Conservation (phyloP, 2,797 vertebrate genomes). For the Distichodus sexfasciatus region DNA sequence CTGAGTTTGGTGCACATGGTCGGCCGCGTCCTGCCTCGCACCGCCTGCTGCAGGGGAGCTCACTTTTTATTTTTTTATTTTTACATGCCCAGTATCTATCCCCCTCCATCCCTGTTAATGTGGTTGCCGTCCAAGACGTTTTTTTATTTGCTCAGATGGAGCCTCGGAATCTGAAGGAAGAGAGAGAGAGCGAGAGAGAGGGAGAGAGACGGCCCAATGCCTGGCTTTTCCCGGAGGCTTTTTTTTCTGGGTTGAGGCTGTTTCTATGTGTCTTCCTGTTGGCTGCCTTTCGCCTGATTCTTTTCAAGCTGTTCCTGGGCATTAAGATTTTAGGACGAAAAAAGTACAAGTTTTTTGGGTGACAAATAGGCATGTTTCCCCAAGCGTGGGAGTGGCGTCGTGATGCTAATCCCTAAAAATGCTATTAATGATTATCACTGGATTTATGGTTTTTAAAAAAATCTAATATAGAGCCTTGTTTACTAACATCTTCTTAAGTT, state of each 20-base stretch:
- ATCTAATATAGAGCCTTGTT: neutral
- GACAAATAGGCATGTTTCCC: slow-evolving; percentile 14
- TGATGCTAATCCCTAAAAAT: neutral
- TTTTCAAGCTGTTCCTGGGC: slow-evolving; percentile 28
- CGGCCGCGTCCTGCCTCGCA: slow-evolving; percentile 14
- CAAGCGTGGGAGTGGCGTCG: neutral
- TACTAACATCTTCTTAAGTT: no score
- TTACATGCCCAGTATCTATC: slow-evolving; percentile 48
- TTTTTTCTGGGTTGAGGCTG: slow-evolving; percentile 14
- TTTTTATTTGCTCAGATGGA: slow-evolving; percentile 60
- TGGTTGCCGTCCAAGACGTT: slow-evolving; percentile 64
- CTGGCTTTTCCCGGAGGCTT: slow-evolving; percentile 21
- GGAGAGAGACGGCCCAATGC: slow-evolving; percentile 21
- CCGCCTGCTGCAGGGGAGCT: slow-evolving; percentile 46
- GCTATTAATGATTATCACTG: neutral
- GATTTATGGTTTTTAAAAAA: neutral
- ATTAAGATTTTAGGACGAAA: slow-evolving; percentile 16
- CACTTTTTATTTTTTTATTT: slow-evolving; percentile 43
- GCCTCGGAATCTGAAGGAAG: slow-evolving; percentile 47
- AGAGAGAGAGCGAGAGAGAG: no score
- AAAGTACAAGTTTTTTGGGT: neutral
- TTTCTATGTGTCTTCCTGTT: slow-evolving; percentile 26
- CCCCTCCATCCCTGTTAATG: slow-evolving; percentile 55
- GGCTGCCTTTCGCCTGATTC: slow-evolving; percentile 7
- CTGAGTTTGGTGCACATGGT: slow-evolving; percentile 40